Evolutionary conservation across 2,113 vertebrate species (phyloP).

Genomic region (Silurus glanis): DNA sequence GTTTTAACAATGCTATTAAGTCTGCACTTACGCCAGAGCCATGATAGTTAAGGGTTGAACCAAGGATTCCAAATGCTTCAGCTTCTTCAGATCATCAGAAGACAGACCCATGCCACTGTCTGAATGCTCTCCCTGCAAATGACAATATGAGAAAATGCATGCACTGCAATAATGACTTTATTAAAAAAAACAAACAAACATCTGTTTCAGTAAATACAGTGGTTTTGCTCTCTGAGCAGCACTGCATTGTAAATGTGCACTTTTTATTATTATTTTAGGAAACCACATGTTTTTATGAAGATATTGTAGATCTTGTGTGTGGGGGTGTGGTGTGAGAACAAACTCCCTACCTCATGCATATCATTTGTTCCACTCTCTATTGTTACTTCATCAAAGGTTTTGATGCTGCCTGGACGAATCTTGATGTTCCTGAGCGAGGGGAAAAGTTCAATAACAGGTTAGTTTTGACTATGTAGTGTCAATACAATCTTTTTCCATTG

Average conservation of each 20-base stretch:
- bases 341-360: constrained; percentile 73
- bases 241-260: neutral
- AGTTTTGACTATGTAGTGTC: constrained; percentile 10
- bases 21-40: constrained; percentile 82
- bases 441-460: constrained; percentile 46
- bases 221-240: neutral
- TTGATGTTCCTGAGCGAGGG: constrained; percentile 73
- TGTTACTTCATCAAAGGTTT: constrained; percentile 87
- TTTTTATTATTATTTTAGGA: constrained; percentile 12
- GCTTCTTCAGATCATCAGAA: constrained; percentile 80
- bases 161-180: neutral
- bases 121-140: constrained; percentile 75
- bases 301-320: neutral
- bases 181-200: neutral
- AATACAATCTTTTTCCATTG: neutral
- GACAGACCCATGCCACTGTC: constrained; percentile 88
- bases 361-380: constrained; percentile 75
- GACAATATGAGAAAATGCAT: constrained; percentile 10
- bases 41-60: constrained; percentile 85
- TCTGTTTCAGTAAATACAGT: neutral
- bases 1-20: constrained; percentile 4
- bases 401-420: constrained; percentile 82
- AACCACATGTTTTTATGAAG: neutral
- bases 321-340: constrained; percentile 19
- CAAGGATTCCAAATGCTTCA: constrained; percentile 80